Evolutionary conservation across 2,888 invertebrate species (phyloP).

Genomic region (Macrophya annulata): DNA sequence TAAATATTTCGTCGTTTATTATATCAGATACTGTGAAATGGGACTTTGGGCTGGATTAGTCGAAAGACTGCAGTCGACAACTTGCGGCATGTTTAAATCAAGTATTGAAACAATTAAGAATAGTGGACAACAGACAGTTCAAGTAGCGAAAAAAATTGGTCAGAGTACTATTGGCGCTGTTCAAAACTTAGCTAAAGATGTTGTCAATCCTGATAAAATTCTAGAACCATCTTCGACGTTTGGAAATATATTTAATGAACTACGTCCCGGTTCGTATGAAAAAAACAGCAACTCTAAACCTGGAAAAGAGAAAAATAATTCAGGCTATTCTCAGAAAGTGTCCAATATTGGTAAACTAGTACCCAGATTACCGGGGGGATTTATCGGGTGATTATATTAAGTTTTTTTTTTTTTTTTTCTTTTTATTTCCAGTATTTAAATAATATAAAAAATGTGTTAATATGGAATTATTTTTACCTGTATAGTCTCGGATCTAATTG

Average conservation of each 20-base stretch:
- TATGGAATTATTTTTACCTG: not conserved
- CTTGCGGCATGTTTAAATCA: slow-evolving; percentile 78
- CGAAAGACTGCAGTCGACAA: slow-evolving; percentile 81
- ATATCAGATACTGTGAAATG: slow-evolving; percentile 84
- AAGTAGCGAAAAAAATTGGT: slow-evolving; percentile 53
- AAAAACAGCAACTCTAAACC: not conserved
- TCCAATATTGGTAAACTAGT: not conserved
- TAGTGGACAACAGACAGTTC: slow-evolving; percentile 53
- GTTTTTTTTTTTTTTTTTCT: not conserved
- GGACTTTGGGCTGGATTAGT: slow-evolving; percentile 85
- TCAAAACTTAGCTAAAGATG: slow-evolving; percentile 16
- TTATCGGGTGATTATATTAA: not conserved
- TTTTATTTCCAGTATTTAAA: not conserved
- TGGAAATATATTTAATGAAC: not conserved
- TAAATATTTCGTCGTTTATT: not conserved
- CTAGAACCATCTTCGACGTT: not conserved
- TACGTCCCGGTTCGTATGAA: not conserved
- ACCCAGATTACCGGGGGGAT: not conserved
- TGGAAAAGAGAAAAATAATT: not conserved
- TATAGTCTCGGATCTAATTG: not conserved
- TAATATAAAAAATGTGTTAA: not conserved
- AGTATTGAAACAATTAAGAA: slow-evolving; percentile 61
- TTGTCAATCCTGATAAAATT: not conserved
- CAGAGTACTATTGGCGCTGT: slow-evolving; percentile 31
- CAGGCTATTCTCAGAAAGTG: not conserved